A percentile compares a stretch with the other conserved stretches of the same genome.
Conservation (phyloP, 2,797 vertebrate genomes). For the Geotrypetes seraphini region DNA sequence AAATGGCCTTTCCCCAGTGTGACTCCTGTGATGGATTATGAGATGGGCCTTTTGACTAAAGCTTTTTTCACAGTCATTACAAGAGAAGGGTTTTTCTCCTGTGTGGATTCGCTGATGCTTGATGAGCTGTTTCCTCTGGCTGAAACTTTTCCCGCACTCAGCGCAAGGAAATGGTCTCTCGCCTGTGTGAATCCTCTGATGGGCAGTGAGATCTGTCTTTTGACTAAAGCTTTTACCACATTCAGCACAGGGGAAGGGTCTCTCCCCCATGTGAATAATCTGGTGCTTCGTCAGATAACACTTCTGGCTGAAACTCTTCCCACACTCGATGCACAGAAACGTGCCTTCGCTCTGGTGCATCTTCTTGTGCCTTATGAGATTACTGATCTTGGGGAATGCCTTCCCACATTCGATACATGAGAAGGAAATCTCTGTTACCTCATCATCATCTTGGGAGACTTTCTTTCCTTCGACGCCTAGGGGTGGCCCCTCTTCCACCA, state of each 20-base stretch:
- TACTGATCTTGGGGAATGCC: background rate
- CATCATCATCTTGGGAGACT: too few species aligned
- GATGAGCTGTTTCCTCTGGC: background rate
- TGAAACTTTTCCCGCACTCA: background rate
- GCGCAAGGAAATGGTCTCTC: conserved; percentile 4
- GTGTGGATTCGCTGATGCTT: background rate
- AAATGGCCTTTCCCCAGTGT: background rate
- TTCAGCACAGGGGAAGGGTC: conserved; percentile 42
- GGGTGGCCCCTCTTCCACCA: too few species aligned
- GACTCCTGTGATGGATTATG: background rate
- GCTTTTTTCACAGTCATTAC: background rate
- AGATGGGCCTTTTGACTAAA: background rate
- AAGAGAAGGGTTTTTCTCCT: background rate
- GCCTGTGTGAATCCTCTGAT: conserved; percentile 40
- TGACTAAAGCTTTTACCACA: conserved; percentile 44
- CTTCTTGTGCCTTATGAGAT: conserved; percentile 30
- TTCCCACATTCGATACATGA: background rate
- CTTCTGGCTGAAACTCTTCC: conserved; percentile 37
- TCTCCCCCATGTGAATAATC: conserved; percentile 27
- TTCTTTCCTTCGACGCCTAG: too few species aligned
- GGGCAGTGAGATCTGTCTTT: conserved; percentile 35
- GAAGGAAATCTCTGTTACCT: background rate
- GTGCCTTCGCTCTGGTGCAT: conserved; percentile 25
- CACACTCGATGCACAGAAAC: conserved; percentile 42
- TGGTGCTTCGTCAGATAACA: conserved; percentile 36